A percentile compares a stretch with the other conserved stretches of the same genome.
These are phyloP conservation scores for Trilocha varians DNA, from an alignment of 2,888 invertebrate species.

Conservation along the genomic window DNA sequence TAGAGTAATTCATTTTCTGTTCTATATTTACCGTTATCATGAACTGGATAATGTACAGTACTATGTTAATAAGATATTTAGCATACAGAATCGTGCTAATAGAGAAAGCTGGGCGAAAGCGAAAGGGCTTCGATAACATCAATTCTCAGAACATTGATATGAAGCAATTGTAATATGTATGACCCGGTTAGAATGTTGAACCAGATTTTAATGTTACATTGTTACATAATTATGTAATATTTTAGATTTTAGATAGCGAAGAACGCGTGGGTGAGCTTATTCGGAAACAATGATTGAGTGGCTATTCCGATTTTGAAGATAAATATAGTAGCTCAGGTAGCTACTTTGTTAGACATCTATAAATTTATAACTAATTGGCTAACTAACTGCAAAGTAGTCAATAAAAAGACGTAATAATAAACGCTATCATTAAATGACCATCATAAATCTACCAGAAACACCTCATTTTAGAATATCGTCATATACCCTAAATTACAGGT, in stretches of 20 bases:
- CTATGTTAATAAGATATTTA: constrained; percentile 26
- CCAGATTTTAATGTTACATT: neutral
- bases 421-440: too few relatives aligned
- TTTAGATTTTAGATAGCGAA: neutral
- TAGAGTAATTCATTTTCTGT: too few relatives aligned
- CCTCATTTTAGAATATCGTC: too few relatives aligned
- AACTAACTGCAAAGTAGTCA: too few relatives aligned
- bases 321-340: too few relatives aligned
- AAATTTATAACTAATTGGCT: too few relatives aligned
- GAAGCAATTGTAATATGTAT: neutral
- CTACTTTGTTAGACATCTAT: too few relatives aligned
- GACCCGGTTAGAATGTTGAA: neutral
- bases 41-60: neutral
- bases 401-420: too few relatives aligned
- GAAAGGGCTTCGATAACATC: constrained; percentile 15
- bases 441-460: too few relatives aligned
- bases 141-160: neutral
- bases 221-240: neutral
- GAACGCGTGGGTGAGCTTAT: neutral
- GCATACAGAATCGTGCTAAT: constrained; percentile 23
- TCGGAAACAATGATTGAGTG: too few relatives aligned
- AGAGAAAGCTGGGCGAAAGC: constrained; percentile 30
- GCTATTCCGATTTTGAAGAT: neutral
- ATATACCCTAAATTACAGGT: too few relatives aligned
- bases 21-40: neutral